These are phyloP conservation scores for Tenthredo notha DNA, from an alignment of 2,888 invertebrate genomes.

Conservation along the genomic window DNA sequence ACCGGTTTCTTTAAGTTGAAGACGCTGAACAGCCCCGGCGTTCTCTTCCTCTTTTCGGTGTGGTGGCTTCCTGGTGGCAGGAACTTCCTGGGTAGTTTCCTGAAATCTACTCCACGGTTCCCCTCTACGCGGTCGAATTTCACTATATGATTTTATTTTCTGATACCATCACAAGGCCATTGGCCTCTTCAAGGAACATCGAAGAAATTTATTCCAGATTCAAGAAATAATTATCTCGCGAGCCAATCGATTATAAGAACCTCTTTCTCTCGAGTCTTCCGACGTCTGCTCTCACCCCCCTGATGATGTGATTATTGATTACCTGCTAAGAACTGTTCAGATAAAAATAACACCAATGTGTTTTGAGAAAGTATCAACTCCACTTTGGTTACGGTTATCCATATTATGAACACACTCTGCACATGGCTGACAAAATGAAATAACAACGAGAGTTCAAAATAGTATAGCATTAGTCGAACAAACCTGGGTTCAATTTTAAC, in stretches of 20 bases:
- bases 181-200: neutral
- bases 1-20: constrained; percentile 30
- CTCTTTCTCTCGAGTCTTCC: neutral
- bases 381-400: neutral
- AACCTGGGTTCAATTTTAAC: neutral
- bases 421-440: neutral
- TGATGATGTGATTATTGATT: neutral
- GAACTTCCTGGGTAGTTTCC: constrained; percentile 8
- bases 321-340: neutral
- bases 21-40: constrained; percentile 7
- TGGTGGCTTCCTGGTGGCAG: neutral
- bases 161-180: neutral
- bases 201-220: neutral
- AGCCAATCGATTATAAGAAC: neutral
- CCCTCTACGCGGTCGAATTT: constrained; percentile 16
- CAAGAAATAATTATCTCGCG: neutral
- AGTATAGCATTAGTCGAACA: neutral
- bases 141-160: neutral
- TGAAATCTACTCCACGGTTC: constrained; percentile 42
- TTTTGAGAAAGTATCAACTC: neutral
- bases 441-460: neutral
- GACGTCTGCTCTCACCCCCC: neutral
- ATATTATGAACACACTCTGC: neutral
- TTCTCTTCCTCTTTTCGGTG: constrained; percentile 32
- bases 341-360: neutral